Evolutionary conservation across 2,888 invertebrate species (phyloP).

Genomic region (Luperina nickerlii): DNA sequence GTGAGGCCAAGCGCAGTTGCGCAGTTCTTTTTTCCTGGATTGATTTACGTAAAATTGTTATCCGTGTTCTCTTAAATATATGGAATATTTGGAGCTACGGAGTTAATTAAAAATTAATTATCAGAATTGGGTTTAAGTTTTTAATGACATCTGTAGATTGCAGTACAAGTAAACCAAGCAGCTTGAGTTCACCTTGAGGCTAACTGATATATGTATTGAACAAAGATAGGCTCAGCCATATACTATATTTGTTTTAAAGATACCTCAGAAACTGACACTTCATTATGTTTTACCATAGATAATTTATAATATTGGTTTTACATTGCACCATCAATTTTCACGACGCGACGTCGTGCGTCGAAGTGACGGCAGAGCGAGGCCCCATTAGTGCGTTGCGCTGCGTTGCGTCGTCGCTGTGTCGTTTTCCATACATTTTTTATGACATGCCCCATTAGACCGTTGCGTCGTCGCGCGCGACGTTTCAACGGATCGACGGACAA

Average conservation of each 20-base stretch:
- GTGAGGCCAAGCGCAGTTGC: slow-evolving; percentile 26
- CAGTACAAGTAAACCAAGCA: background rate
- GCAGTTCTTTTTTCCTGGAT: slow-evolving; percentile 50
- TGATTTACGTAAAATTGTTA: background rate
- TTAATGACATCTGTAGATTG: background rate
- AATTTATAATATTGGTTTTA: background rate
- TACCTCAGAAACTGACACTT: background rate
- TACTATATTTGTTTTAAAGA: too few relatives aligned
- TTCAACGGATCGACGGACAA: too few relatives aligned
- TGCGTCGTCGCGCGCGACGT: too few relatives aligned
- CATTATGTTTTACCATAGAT: background rate
- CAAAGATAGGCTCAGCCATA: background rate
- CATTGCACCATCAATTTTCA: background rate
- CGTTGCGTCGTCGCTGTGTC: too few relatives aligned
- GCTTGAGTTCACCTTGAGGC: too few relatives aligned
- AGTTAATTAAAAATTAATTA: background rate
- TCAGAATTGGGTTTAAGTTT: background rate
- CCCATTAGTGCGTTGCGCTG: too few relatives aligned
- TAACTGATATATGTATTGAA: background rate
- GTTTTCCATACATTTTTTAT: too few relatives aligned
- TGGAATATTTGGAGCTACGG: slow-evolving; percentile 13
- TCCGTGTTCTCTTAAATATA: slow-evolving; percentile 12
- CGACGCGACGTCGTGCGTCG: background rate
- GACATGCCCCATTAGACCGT: too few relatives aligned
- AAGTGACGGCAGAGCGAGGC: background rate